phyloP scores from a whole-genome alignment of 1,140 invertebrate species.

The Drosophila pseudoananassae region DNA sequence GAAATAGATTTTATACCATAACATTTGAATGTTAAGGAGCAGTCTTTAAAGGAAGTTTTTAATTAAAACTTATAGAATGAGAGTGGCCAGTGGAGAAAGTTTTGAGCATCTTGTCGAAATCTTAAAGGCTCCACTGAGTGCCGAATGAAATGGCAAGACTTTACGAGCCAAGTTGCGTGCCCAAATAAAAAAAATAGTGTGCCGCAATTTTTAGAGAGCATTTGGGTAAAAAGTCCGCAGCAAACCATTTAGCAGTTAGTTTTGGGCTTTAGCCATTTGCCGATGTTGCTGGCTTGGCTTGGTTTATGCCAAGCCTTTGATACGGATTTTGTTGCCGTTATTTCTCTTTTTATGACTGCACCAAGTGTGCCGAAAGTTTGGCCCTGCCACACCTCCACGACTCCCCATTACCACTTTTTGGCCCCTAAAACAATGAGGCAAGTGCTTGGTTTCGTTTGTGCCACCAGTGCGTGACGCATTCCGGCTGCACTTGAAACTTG shows the following conservation, averaged over 20 bases:
- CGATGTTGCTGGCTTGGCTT: constrained; percentile 53
- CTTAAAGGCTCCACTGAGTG: constrained; percentile 50
- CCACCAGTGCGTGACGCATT: constrained; percentile 72
- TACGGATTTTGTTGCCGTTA: constrained; percentile 54
- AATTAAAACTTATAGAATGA: too few species aligned
- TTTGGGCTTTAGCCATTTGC: constrained; percentile 64
- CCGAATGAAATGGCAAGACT: constrained; percentile 55
- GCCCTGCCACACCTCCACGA: constrained; percentile 5
- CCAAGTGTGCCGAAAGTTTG: constrained; percentile 73
- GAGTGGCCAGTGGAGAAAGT: neutral
- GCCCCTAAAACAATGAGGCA: constrained; percentile 52
- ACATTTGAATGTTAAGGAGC: neutral
- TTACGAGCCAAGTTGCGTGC: constrained; percentile 65
- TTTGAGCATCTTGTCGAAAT: constrained; percentile 62
- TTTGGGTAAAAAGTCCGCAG: constrained; percentile 57
- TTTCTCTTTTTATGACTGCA: constrained; percentile 74
- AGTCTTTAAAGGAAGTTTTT: neutral
- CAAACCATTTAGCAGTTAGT: constrained; percentile 79
- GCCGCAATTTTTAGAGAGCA: constrained; percentile 69
- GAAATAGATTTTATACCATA: neutral
- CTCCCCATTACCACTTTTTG: constrained; percentile 4
- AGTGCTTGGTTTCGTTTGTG: constrained; percentile 34
- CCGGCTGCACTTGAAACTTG: constrained; percentile 72
- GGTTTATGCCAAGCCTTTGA: constrained; percentile 67
- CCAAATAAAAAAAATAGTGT: constrained; percentile 38